Base-by-base conservation (phyloP, 2,888 invertebrate genomes). In the Drosophila putrida region DNA sequence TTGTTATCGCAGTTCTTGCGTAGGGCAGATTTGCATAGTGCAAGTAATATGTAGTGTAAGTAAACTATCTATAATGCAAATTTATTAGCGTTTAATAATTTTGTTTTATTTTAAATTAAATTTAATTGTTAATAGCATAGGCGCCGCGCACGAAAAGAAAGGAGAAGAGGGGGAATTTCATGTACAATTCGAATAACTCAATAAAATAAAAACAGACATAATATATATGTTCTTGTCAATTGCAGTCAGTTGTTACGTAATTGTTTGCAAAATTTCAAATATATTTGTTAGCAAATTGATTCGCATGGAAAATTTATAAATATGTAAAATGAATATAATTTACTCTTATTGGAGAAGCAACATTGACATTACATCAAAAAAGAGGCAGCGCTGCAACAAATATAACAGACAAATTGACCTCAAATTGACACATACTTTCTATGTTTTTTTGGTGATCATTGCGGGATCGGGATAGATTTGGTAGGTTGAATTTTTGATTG, bases 1-100 rank as follows among this genome's bases (percentile, higher is more conserved):
- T 51, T 53, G 46, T 11, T 69, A 61, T 70, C 75, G 69, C 68
- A 74, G 68, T 78, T 66, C 55, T 65, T 78, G 79, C 53, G 55
- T 74, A 55, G 53, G 49, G 41, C 75, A 78, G 38, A 46, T 57
- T 43, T 53, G 74, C 51, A 25, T 49, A 55, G 13, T 57, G 61
- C 39, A 53, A 33, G 13, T 51, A 5, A 58, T 54, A 70, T 75
- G 80, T 58, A 28, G 46, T 43, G 55, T n/a, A 53, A 41, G 31
- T 61, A 57, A 78, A 74, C 74, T 78, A 74, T 38, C 53, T 65
- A 71, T 46, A 55, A 73, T 72, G 59, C 35, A 55, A 41, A 6
- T 38, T 72, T 46, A 2, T 4, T 46, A 36, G 49, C n/a, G 38
- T 72, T 46, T 2, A 4, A 41, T 36, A 47, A n/a, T 36, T 25